Conservation (phyloP, 2,113 vertebrate species). For the Fulica atra region DNA sequence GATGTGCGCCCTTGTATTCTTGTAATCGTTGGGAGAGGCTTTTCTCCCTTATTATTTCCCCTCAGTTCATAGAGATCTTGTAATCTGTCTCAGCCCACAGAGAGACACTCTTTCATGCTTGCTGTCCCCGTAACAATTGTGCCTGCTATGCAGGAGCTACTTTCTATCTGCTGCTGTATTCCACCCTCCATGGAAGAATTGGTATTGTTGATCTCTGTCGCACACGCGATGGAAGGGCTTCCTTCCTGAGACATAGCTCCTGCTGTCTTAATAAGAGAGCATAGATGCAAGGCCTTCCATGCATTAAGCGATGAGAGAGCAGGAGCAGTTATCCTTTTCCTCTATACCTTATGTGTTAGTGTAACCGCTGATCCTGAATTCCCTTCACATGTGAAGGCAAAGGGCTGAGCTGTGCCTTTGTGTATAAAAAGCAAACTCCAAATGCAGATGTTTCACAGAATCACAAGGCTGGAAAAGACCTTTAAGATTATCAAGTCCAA, state of each 20-base stretch:
- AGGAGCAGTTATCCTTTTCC: background rate
- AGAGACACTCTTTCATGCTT: background rate
- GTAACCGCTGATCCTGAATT: background rate
- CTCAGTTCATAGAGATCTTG: background rate
- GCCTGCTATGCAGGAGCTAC: constrained; percentile 15
- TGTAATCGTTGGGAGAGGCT: background rate
- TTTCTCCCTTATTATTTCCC: background rate
- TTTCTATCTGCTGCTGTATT: background rate
- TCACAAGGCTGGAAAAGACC: too few relatives aligned
- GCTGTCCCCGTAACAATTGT: background rate
- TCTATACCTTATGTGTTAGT: background rate
- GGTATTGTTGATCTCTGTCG: background rate
- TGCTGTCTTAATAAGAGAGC: background rate
- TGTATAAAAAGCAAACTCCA: background rate
- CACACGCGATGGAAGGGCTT: background rate
- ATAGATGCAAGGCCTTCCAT: background rate
- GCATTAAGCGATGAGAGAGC: background rate
- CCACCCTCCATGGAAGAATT: background rate
- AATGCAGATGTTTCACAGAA: background rate
- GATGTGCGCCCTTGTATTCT: background rate
- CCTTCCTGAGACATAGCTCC: background rate
- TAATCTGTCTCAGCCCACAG: background rate
- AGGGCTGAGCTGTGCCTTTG: background rate
- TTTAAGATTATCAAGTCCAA: too few relatives aligned
- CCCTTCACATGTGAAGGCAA: background rate